These are phyloP conservation scores for Lysiphlebus fabarum DNA, from an alignment of 1,140 invertebrate genomes.

Conservation along the genomic window DNA sequence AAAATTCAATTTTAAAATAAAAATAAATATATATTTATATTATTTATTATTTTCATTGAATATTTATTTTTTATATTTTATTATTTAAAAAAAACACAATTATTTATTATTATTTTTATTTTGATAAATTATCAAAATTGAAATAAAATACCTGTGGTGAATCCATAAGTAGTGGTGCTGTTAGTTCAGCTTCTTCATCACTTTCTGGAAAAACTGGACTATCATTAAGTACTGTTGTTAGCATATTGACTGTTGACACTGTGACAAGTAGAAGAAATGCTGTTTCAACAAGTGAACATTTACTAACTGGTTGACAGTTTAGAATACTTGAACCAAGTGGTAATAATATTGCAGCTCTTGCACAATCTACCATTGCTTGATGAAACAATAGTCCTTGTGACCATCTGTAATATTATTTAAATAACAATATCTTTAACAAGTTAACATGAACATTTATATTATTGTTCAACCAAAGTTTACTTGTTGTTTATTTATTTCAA, in stretches of 20 bases:
- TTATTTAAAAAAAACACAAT: too few relatives aligned
- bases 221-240: constrained; percentile 86
- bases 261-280: constrained; percentile 85
- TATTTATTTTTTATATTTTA: too few relatives aligned
- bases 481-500: too few relatives aligned
- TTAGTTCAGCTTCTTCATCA: constrained; percentile 65
- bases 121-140: too few relatives aligned
- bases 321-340: constrained; percentile 80
- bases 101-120: too few relatives aligned
- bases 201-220: constrained; percentile 81
- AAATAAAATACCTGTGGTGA: constrained; percentile 61
- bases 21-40: too few relatives aligned
- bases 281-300: constrained; percentile 86
- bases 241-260: constrained; percentile 86
- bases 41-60: too few relatives aligned
- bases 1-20: too few relatives aligned
- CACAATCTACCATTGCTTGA: constrained; percentile 81
- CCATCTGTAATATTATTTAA: constrained; percentile 63
- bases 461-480: too few relatives aligned
- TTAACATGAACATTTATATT: too few relatives aligned
- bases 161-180: constrained; percentile 71
- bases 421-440: too few relatives aligned
- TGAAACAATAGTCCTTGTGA: constrained; percentile 84
- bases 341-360: constrained; percentile 74
- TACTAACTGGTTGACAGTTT: constrained; percentile 77